Evolutionary conservation across 2,797 vertebrate species (phyloP), one percentile per base, ranked within the genome.

Genomic region (Ataeniobius toweri): DNA sequence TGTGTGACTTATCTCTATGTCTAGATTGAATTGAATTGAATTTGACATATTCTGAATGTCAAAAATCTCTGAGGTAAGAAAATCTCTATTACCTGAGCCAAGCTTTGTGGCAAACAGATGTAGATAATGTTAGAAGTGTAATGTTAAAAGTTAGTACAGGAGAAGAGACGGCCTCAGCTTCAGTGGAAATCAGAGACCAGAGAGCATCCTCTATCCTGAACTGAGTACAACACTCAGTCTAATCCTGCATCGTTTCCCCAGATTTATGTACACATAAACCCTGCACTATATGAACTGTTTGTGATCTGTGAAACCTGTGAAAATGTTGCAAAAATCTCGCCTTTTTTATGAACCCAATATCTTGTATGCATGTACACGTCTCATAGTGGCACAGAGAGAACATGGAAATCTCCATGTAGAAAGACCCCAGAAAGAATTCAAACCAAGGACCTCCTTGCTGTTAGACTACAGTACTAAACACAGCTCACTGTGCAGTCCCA

Each of bases 131-230:
- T 41, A 68, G 8, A 13, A 28, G 10, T 7, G 10, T 7, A 7
- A 46, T 46, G 44, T 46, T 46, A 36, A 36, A 3, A 36, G 36
- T 46, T 46, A 46, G 10, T 46, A 58, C 73, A 85, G 88, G 80
- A 71, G 80, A 77, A 76, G 82, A 83, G 77, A 75, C 71, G 72
- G 73, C 72, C 80, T 74, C 76, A 78, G 89, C 67, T 71, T 85
- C 80, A 85, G 83, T 71, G 83, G 79, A 82, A 59, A 77, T 77
- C 14, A 76, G 80, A 65, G 70, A 50, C 63, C 58, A 78, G 68
- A 78, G 65, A 77, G 58, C 95, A 98, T 99, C 96, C 96, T 99
- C 93, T 99, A 98, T 94, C 98, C 97, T 22, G 98, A 99, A 96
- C 97, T 99, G 97, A 99, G 96, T 96, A 96, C 93, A 55, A 82